These are phyloP conservation scores for Salvelinus namaycush DNA, from an alignment of 2,113 vertebrate species.

Conservation along the genomic window DNA sequence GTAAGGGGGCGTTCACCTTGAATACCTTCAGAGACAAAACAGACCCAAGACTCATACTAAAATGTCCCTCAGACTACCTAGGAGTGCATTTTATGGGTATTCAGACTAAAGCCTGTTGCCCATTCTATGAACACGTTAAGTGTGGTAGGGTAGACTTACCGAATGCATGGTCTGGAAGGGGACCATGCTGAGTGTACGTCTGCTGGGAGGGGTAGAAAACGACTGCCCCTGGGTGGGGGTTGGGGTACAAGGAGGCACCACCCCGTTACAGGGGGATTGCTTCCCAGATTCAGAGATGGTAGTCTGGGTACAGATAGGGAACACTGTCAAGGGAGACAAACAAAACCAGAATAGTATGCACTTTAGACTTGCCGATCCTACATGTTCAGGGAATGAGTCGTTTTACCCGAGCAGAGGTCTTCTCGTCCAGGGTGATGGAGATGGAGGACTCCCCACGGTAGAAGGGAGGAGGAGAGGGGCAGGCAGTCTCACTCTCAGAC, in stretches of 20 bases:
- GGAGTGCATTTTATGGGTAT: too few relatives aligned
- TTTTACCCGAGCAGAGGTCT: slow-evolving; percentile 53
- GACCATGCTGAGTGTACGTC: slow-evolving; percentile 67
- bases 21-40: slow-evolving; percentile 76
- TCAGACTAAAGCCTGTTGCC: too few relatives aligned
- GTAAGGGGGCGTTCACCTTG: slow-evolving; percentile 79
- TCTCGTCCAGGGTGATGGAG: slow-evolving; percentile 53
- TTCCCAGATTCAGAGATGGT: slow-evolving; percentile 40
- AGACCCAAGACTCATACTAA: neutral
- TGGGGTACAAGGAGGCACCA: slow-evolving; percentile 39
- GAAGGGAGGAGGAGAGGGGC: slow-evolving; percentile 65
- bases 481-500: slow-evolving; percentile 58
- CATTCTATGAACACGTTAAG: neutral
- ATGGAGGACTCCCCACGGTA: slow-evolving; percentile 62
- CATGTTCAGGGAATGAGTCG: neutral
- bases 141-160: slow-evolving; percentile 69
- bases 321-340: neutral
- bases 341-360: too few relatives aligned
- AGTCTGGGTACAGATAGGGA: slow-evolving; percentile 48
- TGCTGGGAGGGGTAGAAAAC: slow-evolving; percentile 80
- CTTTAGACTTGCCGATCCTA: too few relatives aligned
- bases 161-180: slow-evolving; percentile 85
- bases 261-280: slow-evolving; percentile 49
- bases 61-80: neutral
- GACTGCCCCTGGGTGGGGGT: slow-evolving; percentile 62